phyloP scores from a whole-genome alignment of 2,113 vertebrate species.

The Colistium nudipinnis region DNA sequence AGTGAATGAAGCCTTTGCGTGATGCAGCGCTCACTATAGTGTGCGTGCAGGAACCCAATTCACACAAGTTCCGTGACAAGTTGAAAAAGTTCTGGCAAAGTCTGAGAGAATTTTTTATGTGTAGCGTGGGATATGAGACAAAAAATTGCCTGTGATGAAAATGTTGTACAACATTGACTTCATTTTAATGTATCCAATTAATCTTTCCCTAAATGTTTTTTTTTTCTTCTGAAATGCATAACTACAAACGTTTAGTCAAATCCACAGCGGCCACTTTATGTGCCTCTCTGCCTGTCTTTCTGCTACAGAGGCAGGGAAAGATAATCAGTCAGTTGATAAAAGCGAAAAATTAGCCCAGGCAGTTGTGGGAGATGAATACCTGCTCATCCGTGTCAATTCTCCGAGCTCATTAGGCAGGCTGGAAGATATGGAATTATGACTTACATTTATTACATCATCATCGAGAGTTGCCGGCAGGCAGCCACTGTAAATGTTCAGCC shows the following conservation, averaged over 20 bases:
- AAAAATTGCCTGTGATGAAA: neutral
- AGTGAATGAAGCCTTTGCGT: slow-evolving; percentile 2
- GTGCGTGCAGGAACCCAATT: neutral
- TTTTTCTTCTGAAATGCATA: neutral
- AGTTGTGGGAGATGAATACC: slow-evolving; percentile 46
- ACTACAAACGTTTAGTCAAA: slow-evolving; percentile 17
- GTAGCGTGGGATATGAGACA: neutral
- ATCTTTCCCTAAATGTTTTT: neutral
- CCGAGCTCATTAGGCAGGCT: slow-evolving; percentile 33
- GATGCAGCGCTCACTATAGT: neutral
- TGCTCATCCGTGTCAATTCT: slow-evolving; percentile 52
- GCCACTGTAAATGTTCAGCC: slow-evolving; percentile 5
- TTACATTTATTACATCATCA: slow-evolving; percentile 3
- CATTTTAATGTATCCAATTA: slow-evolving; percentile 1
- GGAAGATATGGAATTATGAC: slow-evolving; percentile 18
- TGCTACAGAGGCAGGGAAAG: slow-evolving; percentile 15
- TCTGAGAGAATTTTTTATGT: neutral
- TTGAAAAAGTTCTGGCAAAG: slow-evolving; percentile 1
- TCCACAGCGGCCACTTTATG: neutral
- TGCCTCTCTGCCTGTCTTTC: neutral
- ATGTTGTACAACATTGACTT: neutral
- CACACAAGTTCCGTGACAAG: neutral
- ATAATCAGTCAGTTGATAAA: slow-evolving; percentile 37
- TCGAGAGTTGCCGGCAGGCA: too few relatives aligned
- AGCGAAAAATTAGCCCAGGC: slow-evolving; percentile 15